Evolutionary conservation across 2,888 invertebrate species (phyloP).

Genomic region (Cryptocheilus praepositus): DNA sequence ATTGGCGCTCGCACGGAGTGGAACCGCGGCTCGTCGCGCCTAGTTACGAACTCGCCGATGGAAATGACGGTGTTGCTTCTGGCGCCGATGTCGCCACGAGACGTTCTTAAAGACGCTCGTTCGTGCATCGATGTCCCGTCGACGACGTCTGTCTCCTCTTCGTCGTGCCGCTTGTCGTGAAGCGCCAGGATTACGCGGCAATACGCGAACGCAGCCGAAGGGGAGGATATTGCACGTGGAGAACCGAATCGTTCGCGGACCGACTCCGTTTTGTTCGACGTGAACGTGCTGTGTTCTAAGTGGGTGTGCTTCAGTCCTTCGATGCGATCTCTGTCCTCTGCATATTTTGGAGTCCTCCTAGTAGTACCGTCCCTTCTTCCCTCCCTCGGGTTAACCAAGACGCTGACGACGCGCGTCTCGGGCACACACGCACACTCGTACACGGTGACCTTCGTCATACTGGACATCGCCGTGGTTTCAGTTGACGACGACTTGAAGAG

Average conservation of each 20-base stretch:
- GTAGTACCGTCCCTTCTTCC: background rate
- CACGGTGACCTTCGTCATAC: background rate
- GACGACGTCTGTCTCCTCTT: background rate
- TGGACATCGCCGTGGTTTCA: background rate
- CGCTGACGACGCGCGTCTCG: background rate
- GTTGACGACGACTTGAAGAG: background rate
- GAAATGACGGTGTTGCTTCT: constrained; percentile 42
- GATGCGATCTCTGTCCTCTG: background rate
- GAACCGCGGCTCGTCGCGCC: constrained; percentile 34
- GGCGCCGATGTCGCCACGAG: constrained; percentile 35
- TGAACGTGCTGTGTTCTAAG: constrained; percentile 38
- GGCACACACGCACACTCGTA: no score
- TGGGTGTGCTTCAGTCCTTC: constrained; percentile 29
- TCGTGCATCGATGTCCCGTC: constrained; percentile 29
- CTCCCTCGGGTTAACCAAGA: background rate
- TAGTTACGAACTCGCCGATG: constrained; percentile 30
- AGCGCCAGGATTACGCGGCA: constrained; percentile 3
- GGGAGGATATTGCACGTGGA: background rate
- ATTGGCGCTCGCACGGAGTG: constrained; percentile 66
- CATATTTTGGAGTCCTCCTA: constrained; percentile 23
- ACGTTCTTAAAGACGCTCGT: constrained; percentile 36
- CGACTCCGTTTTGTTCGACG: background rate
- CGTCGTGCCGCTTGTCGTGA: background rate
- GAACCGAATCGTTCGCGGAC: background rate
- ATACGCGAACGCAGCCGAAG: constrained; percentile 8